Base-by-base conservation (phyloP, 2,113 vertebrate genomes). In the Hipposideros armiger region DNA sequence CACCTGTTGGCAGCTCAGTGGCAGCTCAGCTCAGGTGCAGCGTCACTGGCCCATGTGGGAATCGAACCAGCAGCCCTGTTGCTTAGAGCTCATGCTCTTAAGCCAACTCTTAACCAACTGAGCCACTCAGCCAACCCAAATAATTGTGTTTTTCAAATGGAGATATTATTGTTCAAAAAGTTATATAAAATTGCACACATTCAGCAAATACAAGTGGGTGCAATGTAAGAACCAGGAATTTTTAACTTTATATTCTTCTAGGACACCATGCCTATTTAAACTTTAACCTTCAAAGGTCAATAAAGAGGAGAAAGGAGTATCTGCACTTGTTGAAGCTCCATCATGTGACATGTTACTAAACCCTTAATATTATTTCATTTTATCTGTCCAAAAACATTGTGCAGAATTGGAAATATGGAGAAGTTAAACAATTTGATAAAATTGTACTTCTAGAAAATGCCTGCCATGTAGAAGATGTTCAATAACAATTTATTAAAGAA, bases 401-500 rank as follows among this genome's bases (percentile, higher is more conserved):
- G n/a, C 94, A 9, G 45, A 84, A 50, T n/a, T 14, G 50, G 70
- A 88, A 91, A 78, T 84, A 83, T 54, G 26, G 4, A 91, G 40
- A 78, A 64, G n/a, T 56, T 85, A 86, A 73, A 66, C 73, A 36
- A 90, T 60, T 86, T 67, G 26, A 81, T 60, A 54, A 80, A 85
- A 30, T 60, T n/a, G 56, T 3, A 52, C 28, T 60, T 54, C 45
- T 30, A 40, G 42, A 74, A 74, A 60, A 56, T 91, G 14, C 14
- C 62, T 72, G 45, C 4, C 4, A 77, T 26, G 77, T 26, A 64
- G 24, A 76, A 74, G 14, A 42, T 73, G 19, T 54, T 78, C 14
- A 72, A n/a, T 91, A 70, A 20, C 14, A 83, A 70, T 54, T 88
- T 64, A 40, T 52, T 84, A 73, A 85, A 74, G 14, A 42, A 22